Evolutionary conservation across 2,888 invertebrate species (phyloP).

Genomic region (Lycophotia porphyrea): DNA sequence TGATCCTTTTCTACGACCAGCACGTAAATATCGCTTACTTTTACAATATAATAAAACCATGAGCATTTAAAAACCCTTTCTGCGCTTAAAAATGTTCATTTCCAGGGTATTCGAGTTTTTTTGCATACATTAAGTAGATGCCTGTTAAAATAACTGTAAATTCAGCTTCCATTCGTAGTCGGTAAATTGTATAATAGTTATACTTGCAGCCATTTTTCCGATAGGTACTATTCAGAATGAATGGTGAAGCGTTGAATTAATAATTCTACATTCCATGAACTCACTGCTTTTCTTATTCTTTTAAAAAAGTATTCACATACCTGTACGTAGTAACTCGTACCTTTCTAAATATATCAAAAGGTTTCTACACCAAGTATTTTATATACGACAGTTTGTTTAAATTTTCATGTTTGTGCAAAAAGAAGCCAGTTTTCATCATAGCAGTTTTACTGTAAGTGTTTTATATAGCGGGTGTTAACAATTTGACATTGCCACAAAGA

Average conservation of each 20-base stretch:
- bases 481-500: conserved; percentile 3
- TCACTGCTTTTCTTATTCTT: neutral
- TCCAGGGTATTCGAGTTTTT: conserved; percentile 17
- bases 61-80: neutral
- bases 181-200: conserved; percentile 29
- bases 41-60: conserved; percentile 4
- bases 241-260: conserved; percentile 14
- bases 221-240: conserved; percentile 15
- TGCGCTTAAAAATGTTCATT: neutral
- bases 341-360: neutral
- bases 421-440: too few relatives aligned
- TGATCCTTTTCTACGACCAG: conserved; percentile 67
- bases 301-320: neutral
- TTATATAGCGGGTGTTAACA: neutral
- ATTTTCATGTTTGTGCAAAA: neutral
- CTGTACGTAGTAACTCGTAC: too few relatives aligned
- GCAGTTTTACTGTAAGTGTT: neutral
- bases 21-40: conserved; percentile 5
- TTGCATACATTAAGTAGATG: neutral
- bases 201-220: conserved; percentile 24
- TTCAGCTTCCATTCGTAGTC: conserved; percentile 20
- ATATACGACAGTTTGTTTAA: neutral
- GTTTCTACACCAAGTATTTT: neutral
- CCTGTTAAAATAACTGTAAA: conserved; percentile 16
- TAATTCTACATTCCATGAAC: conserved; percentile 29